A percentile compares a stretch with the other conserved stretches of the same genome.
Conservation (phyloP, 1,140 invertebrate genomes). For the Holotrichia oblita region DNA sequence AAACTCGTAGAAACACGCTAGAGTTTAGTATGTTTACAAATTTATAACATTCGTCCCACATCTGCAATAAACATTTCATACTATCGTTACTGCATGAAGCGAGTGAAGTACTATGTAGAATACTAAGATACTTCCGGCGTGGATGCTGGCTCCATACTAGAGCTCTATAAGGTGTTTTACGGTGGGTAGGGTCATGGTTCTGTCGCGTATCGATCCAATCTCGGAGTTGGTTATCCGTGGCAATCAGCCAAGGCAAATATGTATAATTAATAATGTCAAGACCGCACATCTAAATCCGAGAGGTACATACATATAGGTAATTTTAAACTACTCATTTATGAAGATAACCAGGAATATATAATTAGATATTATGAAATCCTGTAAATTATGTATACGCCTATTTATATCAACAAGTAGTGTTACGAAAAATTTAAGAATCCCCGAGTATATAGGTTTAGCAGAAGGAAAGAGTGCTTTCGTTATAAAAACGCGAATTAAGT, state of each 20-base stretch:
- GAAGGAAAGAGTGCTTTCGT: too few relatives aligned
- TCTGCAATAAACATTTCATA: background rate
- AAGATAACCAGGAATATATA: slow-evolving; percentile 10
- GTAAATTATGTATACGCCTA: background rate
- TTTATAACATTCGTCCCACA: background rate
- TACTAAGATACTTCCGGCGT: background rate
- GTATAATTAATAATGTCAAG: slow-evolving; percentile 18
- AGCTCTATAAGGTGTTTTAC: background rate
- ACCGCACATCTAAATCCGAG: background rate
- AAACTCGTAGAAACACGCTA: too few relatives aligned
- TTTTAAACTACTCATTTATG: slow-evolving; percentile 7
- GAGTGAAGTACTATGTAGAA: background rate
- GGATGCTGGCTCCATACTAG: background rate
- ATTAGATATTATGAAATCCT: background rate
- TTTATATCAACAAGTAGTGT: background rate
- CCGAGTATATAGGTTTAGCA: too few relatives aligned
- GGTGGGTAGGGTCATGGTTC: slow-evolving; percentile 23
- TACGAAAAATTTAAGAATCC: too few relatives aligned
- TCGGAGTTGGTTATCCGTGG: background rate
- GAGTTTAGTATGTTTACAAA: background rate
- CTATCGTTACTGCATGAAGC: background rate
- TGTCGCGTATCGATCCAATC: slow-evolving; percentile 28
- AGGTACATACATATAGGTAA: slow-evolving; percentile 12
- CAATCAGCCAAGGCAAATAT: slow-evolving; percentile 13
- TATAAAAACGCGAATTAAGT: too few relatives aligned